phyloP scores from a whole-genome alignment of 2,888 invertebrate genomes.

The Cordilura impudica region DNA sequence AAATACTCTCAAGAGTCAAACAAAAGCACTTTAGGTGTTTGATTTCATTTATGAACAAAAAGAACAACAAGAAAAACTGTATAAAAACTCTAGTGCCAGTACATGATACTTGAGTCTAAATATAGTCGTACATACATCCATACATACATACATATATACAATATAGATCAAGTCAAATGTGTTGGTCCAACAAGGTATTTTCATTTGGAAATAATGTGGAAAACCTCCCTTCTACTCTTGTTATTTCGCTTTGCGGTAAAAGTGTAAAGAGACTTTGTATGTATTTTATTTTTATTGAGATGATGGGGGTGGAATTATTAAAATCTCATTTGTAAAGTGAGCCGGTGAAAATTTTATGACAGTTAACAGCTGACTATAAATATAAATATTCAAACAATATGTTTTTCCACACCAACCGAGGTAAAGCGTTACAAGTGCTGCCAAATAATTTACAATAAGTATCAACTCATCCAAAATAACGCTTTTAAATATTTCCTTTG shows the following conservation, averaged over 20 bases:
- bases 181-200: not conserved
- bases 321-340: constrained; percentile 59
- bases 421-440: no score
- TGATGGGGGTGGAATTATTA: constrained; percentile 24
- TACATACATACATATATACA: no score
- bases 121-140: not conserved
- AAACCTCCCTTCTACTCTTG: constrained; percentile 2
- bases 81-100: constrained; percentile 50
- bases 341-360: constrained; percentile 38
- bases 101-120: constrained; percentile 46
- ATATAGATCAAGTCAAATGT: no score
- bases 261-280: not conserved
- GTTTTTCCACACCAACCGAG: no score
- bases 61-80: not conserved
- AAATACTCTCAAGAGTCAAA: constrained; percentile 49
- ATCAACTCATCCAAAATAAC: no score
- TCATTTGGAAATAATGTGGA: not conserved
- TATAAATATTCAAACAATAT: no score
- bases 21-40: constrained; percentile 63
- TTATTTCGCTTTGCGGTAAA: not conserved
- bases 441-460: no score
- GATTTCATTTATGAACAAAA: constrained; percentile 43
- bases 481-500: no score
- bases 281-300: not conserved
- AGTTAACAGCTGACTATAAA: constrained; percentile 56